Percentiles rank a stretch among this genome's conserved stretches.
Evolutionary conservation across 1,140 invertebrate genomes (phyloP).

Genomic region (Calephelis virginiensis): DNA sequence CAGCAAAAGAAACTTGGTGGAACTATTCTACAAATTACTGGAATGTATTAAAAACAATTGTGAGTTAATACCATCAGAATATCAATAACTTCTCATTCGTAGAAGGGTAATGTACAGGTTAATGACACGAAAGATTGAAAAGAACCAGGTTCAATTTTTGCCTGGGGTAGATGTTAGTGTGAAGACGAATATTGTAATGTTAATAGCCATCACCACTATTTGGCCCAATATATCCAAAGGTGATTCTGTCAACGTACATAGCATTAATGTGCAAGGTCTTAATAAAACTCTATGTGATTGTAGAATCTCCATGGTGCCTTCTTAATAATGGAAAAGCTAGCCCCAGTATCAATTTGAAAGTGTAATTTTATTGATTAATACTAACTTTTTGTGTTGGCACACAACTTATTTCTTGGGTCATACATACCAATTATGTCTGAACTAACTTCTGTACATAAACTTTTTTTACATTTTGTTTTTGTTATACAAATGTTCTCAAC

Average conservation of each 20-base stretch:
- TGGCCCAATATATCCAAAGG: constrained; percentile 15
- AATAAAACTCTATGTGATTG: background rate
- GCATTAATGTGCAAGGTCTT: constrained; percentile 1
- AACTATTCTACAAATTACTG: no score
- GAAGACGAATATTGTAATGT: no score
- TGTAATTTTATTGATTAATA: background rate
- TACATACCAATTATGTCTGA: constrained; percentile 25
- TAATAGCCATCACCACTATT: background rate
- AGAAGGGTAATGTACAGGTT: no score
- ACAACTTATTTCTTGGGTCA: background rate
- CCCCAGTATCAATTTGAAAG: constrained; percentile 22
- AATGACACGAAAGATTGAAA: no score
- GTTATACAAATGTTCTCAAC: constrained; percentile 27
- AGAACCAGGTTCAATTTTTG: no score
- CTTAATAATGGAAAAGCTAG: constrained; percentile 25
- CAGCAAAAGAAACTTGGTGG: no score
- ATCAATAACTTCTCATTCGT: no score
- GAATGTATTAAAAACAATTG: no score
- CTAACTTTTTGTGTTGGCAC: constrained; percentile 18
- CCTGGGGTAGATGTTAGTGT: no score
- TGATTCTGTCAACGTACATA: constrained; percentile 21
- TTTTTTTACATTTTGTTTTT: no score
- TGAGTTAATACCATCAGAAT: no score
- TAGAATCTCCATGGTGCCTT: constrained; percentile 16
- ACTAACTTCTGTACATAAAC: no score